Evolutionary conservation across 2,797 vertebrate genomes (phyloP).

Genomic region (Triplophysa bombifrons): DNA sequence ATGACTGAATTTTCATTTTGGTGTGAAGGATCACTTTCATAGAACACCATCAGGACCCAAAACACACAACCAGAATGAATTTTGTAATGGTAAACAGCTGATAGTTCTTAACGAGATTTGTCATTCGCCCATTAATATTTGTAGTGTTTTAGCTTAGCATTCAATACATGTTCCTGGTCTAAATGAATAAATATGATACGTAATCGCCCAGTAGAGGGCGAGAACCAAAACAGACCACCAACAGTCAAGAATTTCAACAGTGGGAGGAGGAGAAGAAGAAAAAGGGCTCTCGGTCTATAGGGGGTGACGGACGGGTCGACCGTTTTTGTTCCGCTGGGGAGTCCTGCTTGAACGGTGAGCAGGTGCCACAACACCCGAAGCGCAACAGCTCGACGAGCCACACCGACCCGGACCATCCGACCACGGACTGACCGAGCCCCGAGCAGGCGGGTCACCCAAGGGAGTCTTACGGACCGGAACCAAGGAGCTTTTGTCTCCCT

Average conservation of each 20-base stretch:
- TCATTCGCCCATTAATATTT: no score
- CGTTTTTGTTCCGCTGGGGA: conserved; percentile 71
- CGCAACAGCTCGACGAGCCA: conserved; percentile 46
- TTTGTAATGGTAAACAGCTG: no score
- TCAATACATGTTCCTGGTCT: no score
- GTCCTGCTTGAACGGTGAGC: conserved; percentile 72
- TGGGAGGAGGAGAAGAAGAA: conserved; percentile 46
- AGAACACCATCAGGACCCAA: no score
- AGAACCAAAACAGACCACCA: conserved; percentile 16
- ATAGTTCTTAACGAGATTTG: no score
- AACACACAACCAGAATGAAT: no score
- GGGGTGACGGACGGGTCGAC: conserved; percentile 46
- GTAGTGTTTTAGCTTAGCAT: no score
- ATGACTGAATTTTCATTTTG: no score
- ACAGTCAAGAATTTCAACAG: conserved; percentile 59
- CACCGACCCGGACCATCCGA: conserved; percentile 43
- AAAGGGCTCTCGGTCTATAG: conserved; percentile 68
- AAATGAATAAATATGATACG: conserved; percentile 56
- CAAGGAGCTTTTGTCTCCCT: conserved; percentile 64
- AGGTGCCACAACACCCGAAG: conserved; percentile 68
- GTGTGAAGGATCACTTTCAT: no score
- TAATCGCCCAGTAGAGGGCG: conserved; percentile 33
- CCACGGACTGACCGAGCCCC: conserved; percentile 31
- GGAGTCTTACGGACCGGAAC: conserved; percentile 57
- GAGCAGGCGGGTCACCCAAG: conserved; percentile 52